Percentiles rank a stretch among this genome's conserved stretches.
Evolutionary conservation across 2,113 vertebrate genomes (phyloP).

Genomic region (Nematolebias whitei): DNA sequence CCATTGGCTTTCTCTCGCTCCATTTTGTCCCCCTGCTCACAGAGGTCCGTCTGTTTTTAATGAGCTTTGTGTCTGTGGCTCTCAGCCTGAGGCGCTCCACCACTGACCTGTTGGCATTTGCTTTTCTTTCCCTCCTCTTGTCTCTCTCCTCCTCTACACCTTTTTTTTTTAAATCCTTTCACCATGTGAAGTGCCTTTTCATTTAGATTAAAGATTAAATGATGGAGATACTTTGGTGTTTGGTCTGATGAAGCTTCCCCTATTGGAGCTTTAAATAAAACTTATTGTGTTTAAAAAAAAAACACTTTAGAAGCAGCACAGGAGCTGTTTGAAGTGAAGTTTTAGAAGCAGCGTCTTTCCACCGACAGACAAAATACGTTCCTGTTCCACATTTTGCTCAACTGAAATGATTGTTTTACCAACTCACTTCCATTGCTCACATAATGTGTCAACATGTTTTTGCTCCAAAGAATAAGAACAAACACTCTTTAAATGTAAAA

Average conservation of each 20-base stretch:
- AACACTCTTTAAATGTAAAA: slow-evolving; percentile 19
- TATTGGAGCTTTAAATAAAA: slow-evolving; percentile 16
- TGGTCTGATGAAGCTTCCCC: slow-evolving; percentile 23
- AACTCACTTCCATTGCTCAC: slow-evolving; percentile 10
- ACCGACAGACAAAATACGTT: slow-evolving; percentile 7
- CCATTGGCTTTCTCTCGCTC: slow-evolving; percentile 52
- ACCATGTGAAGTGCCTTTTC: slow-evolving; percentile 26
- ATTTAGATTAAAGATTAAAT: slow-evolving; percentile 58
- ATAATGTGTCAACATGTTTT: slow-evolving; percentile 17
- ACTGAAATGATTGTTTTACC: slow-evolving; percentile 7
- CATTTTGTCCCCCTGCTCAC: slow-evolving; percentile 47
- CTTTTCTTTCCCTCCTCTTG: slow-evolving; percentile 43
- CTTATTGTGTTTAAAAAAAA: slow-evolving; percentile 24
- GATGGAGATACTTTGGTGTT: slow-evolving; percentile 25
- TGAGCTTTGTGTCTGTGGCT: slow-evolving; percentile 73
- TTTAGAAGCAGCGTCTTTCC: slow-evolving; percentile 8
- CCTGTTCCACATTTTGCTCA: slow-evolving; percentile 7
- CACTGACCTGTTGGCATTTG: slow-evolving; percentile 76
- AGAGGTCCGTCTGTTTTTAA: slow-evolving; percentile 71
- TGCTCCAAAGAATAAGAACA: slow-evolving; percentile 17
- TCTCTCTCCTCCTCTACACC: slow-evolving; percentile 15
- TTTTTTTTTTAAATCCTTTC: slow-evolving; percentile 9
- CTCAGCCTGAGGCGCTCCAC: slow-evolving; percentile 65
- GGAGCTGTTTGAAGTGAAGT: background rate
- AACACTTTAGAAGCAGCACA: background rate